Evolutionary conservation across 1,140 invertebrate species (phyloP).

Genomic region (Drosophila sproati): DNA sequence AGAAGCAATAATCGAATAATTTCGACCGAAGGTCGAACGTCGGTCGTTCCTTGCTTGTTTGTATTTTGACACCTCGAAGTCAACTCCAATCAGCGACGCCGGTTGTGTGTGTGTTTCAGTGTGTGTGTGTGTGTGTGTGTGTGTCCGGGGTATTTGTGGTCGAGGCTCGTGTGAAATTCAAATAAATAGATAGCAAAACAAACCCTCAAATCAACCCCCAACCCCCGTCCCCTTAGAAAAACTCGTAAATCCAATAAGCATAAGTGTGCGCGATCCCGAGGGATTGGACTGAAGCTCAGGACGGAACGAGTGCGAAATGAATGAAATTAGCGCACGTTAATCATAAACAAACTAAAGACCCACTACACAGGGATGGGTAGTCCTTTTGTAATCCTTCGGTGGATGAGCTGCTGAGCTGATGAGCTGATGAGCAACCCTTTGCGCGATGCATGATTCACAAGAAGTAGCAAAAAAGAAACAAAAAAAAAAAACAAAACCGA

Average conservation of each 20-base stretch:
- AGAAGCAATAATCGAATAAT: conserved; percentile 57
- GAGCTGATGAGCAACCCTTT: conserved; percentile 50
- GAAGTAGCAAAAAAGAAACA: conserved; percentile 1
- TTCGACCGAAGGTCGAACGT: conserved; percentile 33
- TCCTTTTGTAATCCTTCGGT: neutral
- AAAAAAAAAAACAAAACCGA: neutral
- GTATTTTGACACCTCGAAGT: conserved; percentile 76
- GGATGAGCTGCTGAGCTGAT: conserved; percentile 21
- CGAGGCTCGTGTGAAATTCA: conserved; percentile 59
- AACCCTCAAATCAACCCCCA: conserved; percentile 11
- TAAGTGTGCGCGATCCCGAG: conserved; percentile 67
- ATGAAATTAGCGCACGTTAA: conserved; percentile 81
- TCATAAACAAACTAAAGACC: conserved; percentile 72
- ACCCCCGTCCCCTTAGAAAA: too few species aligned
- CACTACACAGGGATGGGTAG: neutral
- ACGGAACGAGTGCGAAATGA: conserved; percentile 64
- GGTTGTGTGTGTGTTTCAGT: neutral
- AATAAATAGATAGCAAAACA: conserved; percentile 46
- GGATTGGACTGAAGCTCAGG: conserved; percentile 16
- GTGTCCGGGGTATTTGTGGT: conserved; percentile 47
- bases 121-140: too few species aligned
- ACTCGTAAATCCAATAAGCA: conserved; percentile 70
- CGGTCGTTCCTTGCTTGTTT: conserved; percentile 35
- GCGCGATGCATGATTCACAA: conserved; percentile 15
- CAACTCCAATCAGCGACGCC: conserved; percentile 59